Evolutionary conservation across 2,797 vertebrate genomes (phyloP).

Genomic region (Cynodonichthys magdalenae): DNA sequence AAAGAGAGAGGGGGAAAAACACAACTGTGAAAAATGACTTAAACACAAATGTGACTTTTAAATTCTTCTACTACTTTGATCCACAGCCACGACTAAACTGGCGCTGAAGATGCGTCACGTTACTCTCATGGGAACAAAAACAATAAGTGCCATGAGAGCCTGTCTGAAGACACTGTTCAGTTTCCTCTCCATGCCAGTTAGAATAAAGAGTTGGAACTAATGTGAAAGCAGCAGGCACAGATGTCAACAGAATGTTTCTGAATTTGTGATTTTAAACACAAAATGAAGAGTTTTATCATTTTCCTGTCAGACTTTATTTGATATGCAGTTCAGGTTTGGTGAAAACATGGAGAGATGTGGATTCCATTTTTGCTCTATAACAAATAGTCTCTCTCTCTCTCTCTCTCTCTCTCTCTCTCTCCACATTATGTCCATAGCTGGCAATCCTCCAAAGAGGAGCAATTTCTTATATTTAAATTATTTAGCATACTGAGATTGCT

Average conservation of each 20-base stretch:
- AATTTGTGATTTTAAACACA: not conserved
- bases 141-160: conserved; percentile 4
- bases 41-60: no score
- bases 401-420: no score
- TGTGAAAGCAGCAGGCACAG: not conserved
- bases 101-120: not conserved
- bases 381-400: no score
- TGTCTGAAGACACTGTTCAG: not conserved
- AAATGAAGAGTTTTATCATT: not conserved
- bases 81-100: not conserved
- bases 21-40: no score
- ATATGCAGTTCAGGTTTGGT: no score
- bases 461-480: no score
- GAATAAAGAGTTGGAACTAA: not conserved
- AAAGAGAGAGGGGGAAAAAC: not conserved
- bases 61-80: not conserved
- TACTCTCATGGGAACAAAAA: conserved; percentile 5
- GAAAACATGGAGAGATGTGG: no score
- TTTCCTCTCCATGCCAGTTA: not conserved
- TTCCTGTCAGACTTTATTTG: no score
- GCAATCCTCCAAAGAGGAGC: no score
- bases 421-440: no score
- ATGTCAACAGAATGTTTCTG: not conserved
- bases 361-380: no score
- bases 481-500: no score